Percentiles rank a stretch among this genome's conserved stretches.
Evolutionary conservation across 2,888 invertebrate species (phyloP).

Genomic region (Galerucella pusilla): DNA sequence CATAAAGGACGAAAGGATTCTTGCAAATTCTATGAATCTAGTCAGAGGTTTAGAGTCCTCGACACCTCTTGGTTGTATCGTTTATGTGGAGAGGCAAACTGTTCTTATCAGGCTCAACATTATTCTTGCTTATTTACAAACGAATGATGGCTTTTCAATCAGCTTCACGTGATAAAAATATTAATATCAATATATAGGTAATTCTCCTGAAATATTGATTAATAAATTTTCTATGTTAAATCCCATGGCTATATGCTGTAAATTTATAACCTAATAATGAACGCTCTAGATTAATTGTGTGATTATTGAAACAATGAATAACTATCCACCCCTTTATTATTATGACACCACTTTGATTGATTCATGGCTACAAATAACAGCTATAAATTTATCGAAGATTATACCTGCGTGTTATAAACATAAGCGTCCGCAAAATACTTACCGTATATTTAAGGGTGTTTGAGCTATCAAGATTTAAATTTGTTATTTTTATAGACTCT

Average conservation of each 20-base stretch:
- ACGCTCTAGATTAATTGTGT: not conserved
- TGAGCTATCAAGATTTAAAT: not conserved
- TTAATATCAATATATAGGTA: not conserved
- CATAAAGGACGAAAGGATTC: too few relatives aligned
- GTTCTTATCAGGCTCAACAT: too few relatives aligned
- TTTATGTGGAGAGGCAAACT: too few relatives aligned
- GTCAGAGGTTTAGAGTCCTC: too few relatives aligned
- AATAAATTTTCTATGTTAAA: not conserved
- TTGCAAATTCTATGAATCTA: too few relatives aligned
- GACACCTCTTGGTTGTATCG: too few relatives aligned
- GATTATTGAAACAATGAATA: slow-evolving; percentile 4
- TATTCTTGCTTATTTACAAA: too few relatives aligned
- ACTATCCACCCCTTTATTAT: not conserved
- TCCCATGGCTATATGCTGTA: not conserved
- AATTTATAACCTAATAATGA: not conserved
- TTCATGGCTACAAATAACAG: not conserved
- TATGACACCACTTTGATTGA: slow-evolving; percentile 2
- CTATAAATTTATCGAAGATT: slow-evolving; percentile 1
- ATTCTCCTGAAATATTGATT: not conserved
- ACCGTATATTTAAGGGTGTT: not conserved
- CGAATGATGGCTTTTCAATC: too few relatives aligned
- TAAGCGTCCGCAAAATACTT: not conserved
- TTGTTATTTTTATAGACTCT: too few relatives aligned
- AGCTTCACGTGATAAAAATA: not conserved
- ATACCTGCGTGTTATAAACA: slow-evolving; percentile 1